Evolutionary conservation across 2,888 invertebrate genomes (phyloP).

Genomic region (Tachina lurida): DNA sequence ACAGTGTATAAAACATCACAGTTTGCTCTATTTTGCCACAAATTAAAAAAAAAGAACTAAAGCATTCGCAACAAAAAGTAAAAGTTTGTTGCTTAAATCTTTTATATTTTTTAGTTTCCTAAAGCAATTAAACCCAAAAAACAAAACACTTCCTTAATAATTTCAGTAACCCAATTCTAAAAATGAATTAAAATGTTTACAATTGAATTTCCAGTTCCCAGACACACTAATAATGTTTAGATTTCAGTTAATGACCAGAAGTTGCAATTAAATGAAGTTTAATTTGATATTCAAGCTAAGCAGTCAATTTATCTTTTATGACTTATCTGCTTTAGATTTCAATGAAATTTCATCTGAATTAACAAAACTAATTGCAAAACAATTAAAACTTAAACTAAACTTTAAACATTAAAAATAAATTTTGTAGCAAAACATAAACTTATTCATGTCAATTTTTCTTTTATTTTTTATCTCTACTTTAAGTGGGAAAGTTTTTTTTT

Average conservation of each 20-base stretch:
- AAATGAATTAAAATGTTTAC: conserved; percentile 52
- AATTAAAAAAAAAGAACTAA: background rate
- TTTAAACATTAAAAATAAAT: conserved; percentile 21
- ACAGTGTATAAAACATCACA: too few species aligned
- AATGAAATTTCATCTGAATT: conserved; percentile 48
- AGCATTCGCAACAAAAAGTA: conserved; percentile 13
- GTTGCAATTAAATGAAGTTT: conserved; percentile 57
- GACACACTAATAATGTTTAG: background rate
- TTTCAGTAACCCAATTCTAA: conserved; percentile 60
- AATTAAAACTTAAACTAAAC: conserved; percentile 62
- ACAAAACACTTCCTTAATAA: conserved; percentile 33
- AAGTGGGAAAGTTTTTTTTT: conserved; percentile 32
- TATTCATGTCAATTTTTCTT: background rate
- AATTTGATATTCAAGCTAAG: conserved; percentile 41
- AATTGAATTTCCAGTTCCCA: conserved; percentile 62
- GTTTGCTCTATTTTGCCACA: too few species aligned
- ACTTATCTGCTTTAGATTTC: conserved; percentile 65
- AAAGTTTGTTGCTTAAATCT: conserved; percentile 59
- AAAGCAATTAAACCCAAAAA: background rate
- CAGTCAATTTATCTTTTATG: conserved; percentile 46
- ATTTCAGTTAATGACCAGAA: conserved; percentile 52
- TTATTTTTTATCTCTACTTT: background rate
- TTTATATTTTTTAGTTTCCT: conserved; percentile 16
- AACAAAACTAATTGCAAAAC: conserved; percentile 53
- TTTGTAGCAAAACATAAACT: background rate